Evolutionary conservation across 2,113 vertebrate genomes (phyloP).

Genomic region (Morone saxatilis): DNA sequence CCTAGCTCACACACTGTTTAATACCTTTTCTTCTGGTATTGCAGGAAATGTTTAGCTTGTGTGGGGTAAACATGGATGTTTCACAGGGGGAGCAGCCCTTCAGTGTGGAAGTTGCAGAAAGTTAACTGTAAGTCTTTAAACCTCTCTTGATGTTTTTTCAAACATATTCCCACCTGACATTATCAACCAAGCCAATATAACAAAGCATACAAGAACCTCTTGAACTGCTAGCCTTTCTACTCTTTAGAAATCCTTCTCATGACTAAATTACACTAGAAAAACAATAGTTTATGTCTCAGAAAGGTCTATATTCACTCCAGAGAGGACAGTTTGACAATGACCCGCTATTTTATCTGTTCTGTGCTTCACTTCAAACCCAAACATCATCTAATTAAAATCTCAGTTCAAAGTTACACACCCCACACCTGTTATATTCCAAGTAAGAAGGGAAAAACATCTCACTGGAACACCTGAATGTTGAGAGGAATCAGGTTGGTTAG

Average conservation of each 20-base stretch:
- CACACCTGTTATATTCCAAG: slow-evolving; percentile 30
- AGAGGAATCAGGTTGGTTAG: slow-evolving; percentile 24
- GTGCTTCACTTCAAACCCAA: slow-evolving; percentile 14
- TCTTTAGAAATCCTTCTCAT: not conserved
- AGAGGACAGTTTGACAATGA: not conserved
- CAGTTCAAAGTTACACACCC: slow-evolving; percentile 5
- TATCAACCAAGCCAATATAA: slow-evolving; percentile 7
- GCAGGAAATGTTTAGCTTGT: slow-evolving; percentile 25
- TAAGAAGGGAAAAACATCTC: not conserved
- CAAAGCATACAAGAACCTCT: not conserved
- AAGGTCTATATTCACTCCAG: not conserved
- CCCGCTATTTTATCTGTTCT: not conserved
- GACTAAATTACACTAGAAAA: not conserved
- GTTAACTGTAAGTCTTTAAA: slow-evolving; percentile 15
- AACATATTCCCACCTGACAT: not conserved
- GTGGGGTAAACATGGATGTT: not conserved
- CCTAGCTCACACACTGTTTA: slow-evolving; percentile 31
- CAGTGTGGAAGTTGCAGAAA: not conserved
- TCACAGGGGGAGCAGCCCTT: not conserved
- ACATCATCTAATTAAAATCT: slow-evolving; percentile 47
- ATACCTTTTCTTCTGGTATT: slow-evolving; percentile 14
- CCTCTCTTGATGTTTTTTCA: not conserved
- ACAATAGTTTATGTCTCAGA: not conserved
- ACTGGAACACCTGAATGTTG: slow-evolving; percentile 4
- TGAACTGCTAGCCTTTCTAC: not conserved